Percentiles rank a stretch among this genome's conserved stretches.
Evolutionary conservation across 2,888 invertebrate genomes (phyloP).

Genomic region (Halictus ligatus): DNA sequence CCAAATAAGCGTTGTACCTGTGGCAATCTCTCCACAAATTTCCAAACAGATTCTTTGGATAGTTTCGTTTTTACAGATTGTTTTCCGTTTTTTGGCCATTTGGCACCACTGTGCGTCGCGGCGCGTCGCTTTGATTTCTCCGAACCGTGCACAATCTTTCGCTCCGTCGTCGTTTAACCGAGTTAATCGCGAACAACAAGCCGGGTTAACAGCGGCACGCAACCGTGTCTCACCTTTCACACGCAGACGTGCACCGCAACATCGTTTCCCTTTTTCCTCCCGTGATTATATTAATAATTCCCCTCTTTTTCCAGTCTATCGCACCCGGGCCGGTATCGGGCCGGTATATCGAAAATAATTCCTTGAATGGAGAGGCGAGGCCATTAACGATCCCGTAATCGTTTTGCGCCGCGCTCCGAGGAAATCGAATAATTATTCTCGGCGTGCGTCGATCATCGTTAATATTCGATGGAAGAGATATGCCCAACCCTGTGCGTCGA

Average conservation of each 20-base stretch:
- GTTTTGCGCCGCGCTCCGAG: neutral
- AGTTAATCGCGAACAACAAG: neutral
- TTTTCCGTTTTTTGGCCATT: too few relatives aligned
- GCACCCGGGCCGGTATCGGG: neutral
- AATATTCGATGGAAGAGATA: constrained; percentile 54
- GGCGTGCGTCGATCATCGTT: constrained; percentile 30
- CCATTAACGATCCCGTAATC: neutral
- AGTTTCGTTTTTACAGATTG: too few relatives aligned
- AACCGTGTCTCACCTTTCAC: neutral
- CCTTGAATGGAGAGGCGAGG: neutral
- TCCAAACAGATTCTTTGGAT: too few relatives aligned
- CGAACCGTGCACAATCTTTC: neutral
- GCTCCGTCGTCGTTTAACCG: neutral
- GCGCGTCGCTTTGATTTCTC: neutral
- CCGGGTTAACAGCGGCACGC: neutral
- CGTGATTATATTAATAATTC: neutral
- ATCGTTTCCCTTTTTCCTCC: neutral
- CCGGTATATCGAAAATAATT: neutral
- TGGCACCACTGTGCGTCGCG: too few relatives aligned
- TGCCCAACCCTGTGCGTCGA: constrained; percentile 40
- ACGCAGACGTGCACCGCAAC: neutral
- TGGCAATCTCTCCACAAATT: too few relatives aligned
- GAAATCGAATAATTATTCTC: constrained; percentile 40
- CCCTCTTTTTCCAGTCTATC: neutral
- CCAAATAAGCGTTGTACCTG: too few relatives aligned